A percentile compares a stretch with the other conserved stretches of the same genome.
These are phyloP conservation scores for Pterophyllum scalare DNA, from an alignment of 2,113 vertebrate genomes.

Conservation along the genomic window DNA sequence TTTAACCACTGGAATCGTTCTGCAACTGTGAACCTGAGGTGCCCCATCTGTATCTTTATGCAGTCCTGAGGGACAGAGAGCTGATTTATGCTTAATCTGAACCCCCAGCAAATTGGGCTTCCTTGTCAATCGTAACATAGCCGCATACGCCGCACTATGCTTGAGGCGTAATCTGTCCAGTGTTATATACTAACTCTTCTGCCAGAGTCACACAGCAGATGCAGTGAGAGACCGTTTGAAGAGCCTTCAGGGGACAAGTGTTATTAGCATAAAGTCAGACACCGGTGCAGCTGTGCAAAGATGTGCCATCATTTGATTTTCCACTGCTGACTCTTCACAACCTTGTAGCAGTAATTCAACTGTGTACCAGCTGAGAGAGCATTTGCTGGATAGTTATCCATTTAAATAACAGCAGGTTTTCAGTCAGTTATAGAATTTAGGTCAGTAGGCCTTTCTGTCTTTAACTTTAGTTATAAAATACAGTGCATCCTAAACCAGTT, in stretches of 20 bases:
- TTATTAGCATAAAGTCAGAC: slow-evolving; percentile 10
- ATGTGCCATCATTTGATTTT: slow-evolving; percentile 1
- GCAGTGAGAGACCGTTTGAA: slow-evolving; percentile 12
- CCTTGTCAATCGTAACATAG: slow-evolving; percentile 35
- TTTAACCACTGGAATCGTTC: neutral
- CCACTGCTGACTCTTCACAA: neutral
- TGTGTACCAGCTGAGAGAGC: neutral
- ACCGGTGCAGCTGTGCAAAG: neutral
- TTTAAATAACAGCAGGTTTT: neutral
- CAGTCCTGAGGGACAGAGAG: neutral
- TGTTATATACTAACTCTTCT: slow-evolving; percentile 40
- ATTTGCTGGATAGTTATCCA: neutral
- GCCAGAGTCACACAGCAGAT: slow-evolving; percentile 26
- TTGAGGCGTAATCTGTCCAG: slow-evolving; percentile 34
- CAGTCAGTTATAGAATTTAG: slow-evolving; percentile 1
- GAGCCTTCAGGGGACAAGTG: slow-evolving; percentile 29
- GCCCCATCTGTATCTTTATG: slow-evolving; percentile 22
- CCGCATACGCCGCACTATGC: slow-evolving; percentile 12
- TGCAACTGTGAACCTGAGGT: slow-evolving; percentile 5
- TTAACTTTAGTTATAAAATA: neutral
- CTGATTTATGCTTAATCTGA: slow-evolving; percentile 50
- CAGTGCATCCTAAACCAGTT: neutral
- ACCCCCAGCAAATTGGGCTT: slow-evolving; percentile 4
- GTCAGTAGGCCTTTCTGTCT: neutral
- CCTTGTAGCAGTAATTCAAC: neutral